phyloP scores from a whole-genome alignment of 2,888 invertebrate species.

The Leucophenga montana region DNA sequence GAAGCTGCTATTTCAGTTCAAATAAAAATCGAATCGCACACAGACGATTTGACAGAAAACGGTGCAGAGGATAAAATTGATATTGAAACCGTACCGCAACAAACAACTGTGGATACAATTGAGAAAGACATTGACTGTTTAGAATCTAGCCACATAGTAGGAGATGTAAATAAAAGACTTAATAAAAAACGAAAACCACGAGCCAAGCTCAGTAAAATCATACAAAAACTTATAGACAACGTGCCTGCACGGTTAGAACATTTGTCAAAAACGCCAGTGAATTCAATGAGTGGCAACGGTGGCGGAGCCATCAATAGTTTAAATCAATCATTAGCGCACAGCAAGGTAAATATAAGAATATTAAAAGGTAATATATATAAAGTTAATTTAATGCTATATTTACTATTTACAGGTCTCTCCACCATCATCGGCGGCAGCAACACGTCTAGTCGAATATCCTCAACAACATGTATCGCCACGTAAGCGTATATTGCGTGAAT shows the following conservation, averaged over 20 bases:
- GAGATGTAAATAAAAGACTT: constrained; percentile 65
- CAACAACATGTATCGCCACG: constrained; percentile 82
- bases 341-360: constrained; percentile 49
- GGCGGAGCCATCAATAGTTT: constrained; percentile 54
- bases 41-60: background rate
- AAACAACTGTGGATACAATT: constrained; percentile 34
- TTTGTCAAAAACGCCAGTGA: constrained; percentile 60
- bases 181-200: constrained; percentile 64
- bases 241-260: constrained; percentile 66
- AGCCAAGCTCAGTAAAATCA: constrained; percentile 71
- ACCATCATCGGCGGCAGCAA: constrained; percentile 61
- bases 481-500: constrained; percentile 86
- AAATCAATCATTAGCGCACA: constrained; percentile 52
- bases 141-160: constrained; percentile 30
- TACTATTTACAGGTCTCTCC: constrained; percentile 59
- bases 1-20: constrained; percentile 49
- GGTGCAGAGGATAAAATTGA: constrained; percentile 47
- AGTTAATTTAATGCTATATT: background rate
- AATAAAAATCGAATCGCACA: constrained; percentile 31
- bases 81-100: constrained; percentile 27
- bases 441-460: constrained; percentile 71
- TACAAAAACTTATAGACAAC: constrained; percentile 71
- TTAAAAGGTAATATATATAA: background rate
- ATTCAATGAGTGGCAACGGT: constrained; percentile 43
- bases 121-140: constrained; percentile 18